phyloP scores from a whole-genome alignment of 2,797 vertebrate genomes.

The Pelobates cultripes region DNA sequence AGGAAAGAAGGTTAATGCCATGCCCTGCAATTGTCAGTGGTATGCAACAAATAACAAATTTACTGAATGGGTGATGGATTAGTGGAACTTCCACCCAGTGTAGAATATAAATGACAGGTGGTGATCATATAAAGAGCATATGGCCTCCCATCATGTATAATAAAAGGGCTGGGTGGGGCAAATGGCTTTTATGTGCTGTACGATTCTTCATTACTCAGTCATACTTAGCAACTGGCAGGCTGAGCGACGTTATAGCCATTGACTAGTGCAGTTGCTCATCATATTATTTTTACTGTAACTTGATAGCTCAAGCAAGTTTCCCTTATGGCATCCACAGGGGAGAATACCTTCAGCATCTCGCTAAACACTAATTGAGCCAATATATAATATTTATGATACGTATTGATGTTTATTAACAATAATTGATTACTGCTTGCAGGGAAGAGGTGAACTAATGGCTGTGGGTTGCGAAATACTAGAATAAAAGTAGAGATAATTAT shows the following conservation, averaged over 20 bases:
- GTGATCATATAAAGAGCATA: background rate
- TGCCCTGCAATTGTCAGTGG: too few relatives aligned
- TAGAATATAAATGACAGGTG: background rate
- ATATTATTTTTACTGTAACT: slow-evolving; percentile 32
- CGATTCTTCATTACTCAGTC: slow-evolving; percentile 13
- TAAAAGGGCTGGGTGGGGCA: background rate
- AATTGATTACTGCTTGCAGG: background rate
- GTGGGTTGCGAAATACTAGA: background rate
- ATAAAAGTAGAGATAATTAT: too few relatives aligned
- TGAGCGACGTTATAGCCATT: slow-evolving; percentile 19
- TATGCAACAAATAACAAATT: too few relatives aligned
- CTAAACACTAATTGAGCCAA: background rate
- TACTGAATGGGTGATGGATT: too few relatives aligned
- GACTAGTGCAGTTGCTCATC: slow-evolving; percentile 33
- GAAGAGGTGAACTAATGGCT: background rate
- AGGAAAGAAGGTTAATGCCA: too few relatives aligned
- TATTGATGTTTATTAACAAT: background rate
- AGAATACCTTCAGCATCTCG: background rate
- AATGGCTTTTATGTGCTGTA: slow-evolving; percentile 8
- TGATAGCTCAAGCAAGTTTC: slow-evolving; percentile 19
- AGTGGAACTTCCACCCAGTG: too few relatives aligned
- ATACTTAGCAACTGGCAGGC: slow-evolving; percentile 12
- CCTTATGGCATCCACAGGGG: slow-evolving; percentile 12
- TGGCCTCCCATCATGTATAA: background rate
- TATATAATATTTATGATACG: background rate